Evolutionary conservation across 2,888 invertebrate species (phyloP).

Genomic region (Agrypnus murinus): DNA sequence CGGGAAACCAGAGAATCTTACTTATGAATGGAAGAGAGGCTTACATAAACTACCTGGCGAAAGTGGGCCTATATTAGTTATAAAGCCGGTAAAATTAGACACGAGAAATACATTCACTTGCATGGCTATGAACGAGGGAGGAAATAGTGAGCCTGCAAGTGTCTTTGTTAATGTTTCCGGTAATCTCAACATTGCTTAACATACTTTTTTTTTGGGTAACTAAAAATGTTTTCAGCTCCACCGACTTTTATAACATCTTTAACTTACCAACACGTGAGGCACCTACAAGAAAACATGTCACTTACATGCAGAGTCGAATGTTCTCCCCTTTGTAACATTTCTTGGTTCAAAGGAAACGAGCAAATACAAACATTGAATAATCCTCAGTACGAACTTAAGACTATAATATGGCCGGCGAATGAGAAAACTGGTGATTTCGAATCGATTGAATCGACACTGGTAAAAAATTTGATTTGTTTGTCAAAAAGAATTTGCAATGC

Average conservation of each 20-base stretch:
- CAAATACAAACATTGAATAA: constrained; percentile 77
- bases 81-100: constrained; percentile 88
- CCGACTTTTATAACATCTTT: constrained; percentile 83
- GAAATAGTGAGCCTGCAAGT: constrained; percentile 81
- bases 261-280: constrained; percentile 81
- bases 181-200: constrained; percentile 61
- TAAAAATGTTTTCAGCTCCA: constrained; percentile 77
- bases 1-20: constrained; percentile 85
- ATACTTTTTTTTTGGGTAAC: neutral
- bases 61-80: constrained; percentile 84
- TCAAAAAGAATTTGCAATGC: neutral
- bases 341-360: constrained; percentile 88
- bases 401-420: constrained; percentile 81
- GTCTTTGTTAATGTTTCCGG: constrained; percentile 82
- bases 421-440: constrained; percentile 90
- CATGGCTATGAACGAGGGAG: constrained; percentile 89
- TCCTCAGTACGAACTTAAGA: constrained; percentile 80
- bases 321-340: constrained; percentile 87
- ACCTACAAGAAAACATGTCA: constrained; percentile 70
- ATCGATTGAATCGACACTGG: constrained; percentile 90
- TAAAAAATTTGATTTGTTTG: constrained; percentile 69
- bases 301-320: constrained; percentile 93
- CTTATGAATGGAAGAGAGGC: constrained; percentile 88
- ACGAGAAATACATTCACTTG: constrained; percentile 94
- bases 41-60: constrained; percentile 84